Evolutionary conservation across 2,797 vertebrate species (phyloP).

Genomic region (Anabacerthia variegaticeps): DNA sequence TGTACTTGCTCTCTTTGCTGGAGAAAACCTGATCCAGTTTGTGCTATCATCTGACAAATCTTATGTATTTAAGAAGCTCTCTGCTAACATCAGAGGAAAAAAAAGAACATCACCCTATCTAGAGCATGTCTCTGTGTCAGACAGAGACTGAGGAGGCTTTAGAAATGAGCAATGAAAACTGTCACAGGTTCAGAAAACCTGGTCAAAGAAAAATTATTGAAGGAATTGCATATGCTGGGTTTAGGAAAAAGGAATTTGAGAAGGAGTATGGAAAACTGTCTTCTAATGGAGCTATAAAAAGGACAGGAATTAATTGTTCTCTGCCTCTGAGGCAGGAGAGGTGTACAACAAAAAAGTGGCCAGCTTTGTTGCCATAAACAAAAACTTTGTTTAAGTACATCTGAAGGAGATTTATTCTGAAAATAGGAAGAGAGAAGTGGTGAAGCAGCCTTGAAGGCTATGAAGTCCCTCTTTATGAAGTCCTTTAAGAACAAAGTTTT

Average conservation of each 20-base stretch:
- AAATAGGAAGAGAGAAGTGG: background rate
- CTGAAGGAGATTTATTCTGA: slow-evolving; percentile 16
- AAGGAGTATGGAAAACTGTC: background rate
- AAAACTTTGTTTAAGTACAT: slow-evolving; percentile 5
- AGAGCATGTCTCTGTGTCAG: background rate
- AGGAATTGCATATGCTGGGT: background rate
- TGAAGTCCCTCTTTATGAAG: background rate
- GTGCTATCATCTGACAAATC: background rate
- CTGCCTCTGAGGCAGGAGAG: background rate
- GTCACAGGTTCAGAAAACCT: background rate
- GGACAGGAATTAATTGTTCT: slow-evolving; percentile 6
- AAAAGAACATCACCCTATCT: background rate
- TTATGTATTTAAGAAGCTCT: background rate
- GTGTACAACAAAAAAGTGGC: background rate
- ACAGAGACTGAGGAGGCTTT: background rate
- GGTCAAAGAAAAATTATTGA: background rate
- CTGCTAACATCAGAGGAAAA: background rate
- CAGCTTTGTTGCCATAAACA: slow-evolving; percentile 1
- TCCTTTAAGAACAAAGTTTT: background rate
- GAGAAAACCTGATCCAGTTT: background rate
- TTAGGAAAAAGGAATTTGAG: background rate
- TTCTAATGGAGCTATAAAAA: background rate
- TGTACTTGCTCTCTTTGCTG: background rate
- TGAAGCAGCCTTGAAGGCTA: background rate
- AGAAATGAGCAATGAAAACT: background rate